A percentile compares a stretch with the other conserved stretches of the same genome.
Conservation (phyloP, 1,140 invertebrate genomes). For the Lerema accius region DNA sequence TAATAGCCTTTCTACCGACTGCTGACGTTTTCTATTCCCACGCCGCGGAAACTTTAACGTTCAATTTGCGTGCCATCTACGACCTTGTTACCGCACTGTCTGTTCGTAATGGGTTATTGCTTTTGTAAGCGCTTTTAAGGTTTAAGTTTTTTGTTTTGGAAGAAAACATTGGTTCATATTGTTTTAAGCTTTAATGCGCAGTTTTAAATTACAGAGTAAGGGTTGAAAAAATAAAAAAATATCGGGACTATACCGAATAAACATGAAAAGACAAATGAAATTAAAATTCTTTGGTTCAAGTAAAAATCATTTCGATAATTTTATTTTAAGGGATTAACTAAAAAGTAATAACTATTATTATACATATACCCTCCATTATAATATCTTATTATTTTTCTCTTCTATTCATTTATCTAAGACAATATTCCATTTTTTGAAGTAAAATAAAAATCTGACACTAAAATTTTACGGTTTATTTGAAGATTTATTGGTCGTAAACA, state of each 20-base stretch:
- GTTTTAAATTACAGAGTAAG: background rate
- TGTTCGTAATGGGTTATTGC: conserved; percentile 36
- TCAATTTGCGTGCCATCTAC: conserved; percentile 73
- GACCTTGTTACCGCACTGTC: conserved; percentile 53
- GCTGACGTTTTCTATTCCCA: conserved; percentile 74
- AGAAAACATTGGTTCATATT: conserved; percentile 3
- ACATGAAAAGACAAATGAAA: no score
- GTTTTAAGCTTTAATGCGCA: background rate
- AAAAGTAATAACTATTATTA: no score
- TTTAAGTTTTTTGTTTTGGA: conserved; percentile 1
- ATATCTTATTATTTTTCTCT: no score
- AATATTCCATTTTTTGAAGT: conserved; percentile 15
- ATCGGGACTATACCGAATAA: no score
- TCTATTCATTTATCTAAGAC: no score
- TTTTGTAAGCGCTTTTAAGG: conserved; percentile 32
- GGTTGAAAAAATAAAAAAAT: background rate
- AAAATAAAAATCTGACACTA: conserved; percentile 49
- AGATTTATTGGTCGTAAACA: conserved; percentile 72
- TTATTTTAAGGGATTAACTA: no score
- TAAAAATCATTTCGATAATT: no score
- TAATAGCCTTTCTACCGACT: conserved; percentile 76
- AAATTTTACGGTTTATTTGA: conserved; percentile 70
- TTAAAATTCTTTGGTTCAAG: no score
- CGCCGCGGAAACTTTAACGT: conserved; percentile 69
- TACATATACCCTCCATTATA: no score